phyloP scores from a whole-genome alignment of 2,888 invertebrate genomes.

The Ichneumoninae sp. region DNA sequence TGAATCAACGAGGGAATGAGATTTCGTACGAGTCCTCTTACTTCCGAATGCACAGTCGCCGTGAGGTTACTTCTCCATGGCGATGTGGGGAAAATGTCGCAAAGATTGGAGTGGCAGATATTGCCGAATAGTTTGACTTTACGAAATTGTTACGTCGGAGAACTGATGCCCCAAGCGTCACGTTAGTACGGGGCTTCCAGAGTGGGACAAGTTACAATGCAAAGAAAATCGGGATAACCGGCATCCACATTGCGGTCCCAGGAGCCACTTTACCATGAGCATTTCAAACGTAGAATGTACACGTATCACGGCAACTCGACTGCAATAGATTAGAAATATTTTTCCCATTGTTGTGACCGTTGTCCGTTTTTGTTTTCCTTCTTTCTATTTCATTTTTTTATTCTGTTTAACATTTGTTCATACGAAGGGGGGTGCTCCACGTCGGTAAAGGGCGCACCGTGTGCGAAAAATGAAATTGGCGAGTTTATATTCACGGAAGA shows the following conservation, averaged over 20 bases:
- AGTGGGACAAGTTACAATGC: neutral
- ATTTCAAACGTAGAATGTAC: conserved; percentile 11
- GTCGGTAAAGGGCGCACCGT: conserved; percentile 19
- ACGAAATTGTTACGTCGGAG: neutral
- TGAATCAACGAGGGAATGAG: conserved; percentile 56
- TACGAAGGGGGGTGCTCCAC: neutral
- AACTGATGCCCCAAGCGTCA: conserved; percentile 3
- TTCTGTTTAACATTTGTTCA: conserved; percentile 19
- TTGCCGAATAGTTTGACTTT: conserved; percentile 1
- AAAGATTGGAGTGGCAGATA: neutral
- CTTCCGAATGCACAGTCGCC: conserved; percentile 6
- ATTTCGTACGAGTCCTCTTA: conserved; percentile 43
- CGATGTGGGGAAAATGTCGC: conserved; percentile 18
- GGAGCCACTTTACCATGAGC: conserved; percentile 10
- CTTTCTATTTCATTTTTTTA: neutral
- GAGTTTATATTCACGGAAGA: neutral
- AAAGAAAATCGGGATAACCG: neutral
- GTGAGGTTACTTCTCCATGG: neutral
- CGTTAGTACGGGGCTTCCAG: neutral
- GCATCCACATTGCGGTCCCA: conserved; percentile 3
- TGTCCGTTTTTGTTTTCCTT: neutral
- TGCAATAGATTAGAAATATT: neutral
- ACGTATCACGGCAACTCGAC: neutral
- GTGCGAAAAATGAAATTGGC: conserved; percentile 11
- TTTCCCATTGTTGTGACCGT: neutral